phyloP scores from a whole-genome alignment of 2,888 invertebrate genomes.

The Acanthosoma haemorrhoidale region DNA sequence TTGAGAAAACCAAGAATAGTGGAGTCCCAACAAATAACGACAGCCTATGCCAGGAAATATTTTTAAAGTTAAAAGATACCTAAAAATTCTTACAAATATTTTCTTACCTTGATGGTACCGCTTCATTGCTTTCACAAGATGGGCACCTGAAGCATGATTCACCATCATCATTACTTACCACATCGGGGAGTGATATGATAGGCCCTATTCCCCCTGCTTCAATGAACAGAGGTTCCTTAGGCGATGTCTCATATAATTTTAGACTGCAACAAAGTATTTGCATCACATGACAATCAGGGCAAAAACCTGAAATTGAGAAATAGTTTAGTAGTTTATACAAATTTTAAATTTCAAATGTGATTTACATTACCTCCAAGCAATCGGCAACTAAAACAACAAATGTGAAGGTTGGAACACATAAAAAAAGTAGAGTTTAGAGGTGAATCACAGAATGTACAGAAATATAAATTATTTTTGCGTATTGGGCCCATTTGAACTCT shows the following conservation, averaged over 20 bases:
- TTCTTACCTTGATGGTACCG: not conserved
- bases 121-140: not conserved
- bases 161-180: not conserved
- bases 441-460: not conserved
- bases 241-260: not conserved
- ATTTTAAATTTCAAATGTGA: not conserved
- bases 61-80: not conserved
- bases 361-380: not conserved
- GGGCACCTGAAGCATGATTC: not conserved
- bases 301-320: constrained; percentile 16
- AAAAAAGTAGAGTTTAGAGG: not conserved
- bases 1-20: too few species aligned
- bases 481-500: too few species aligned
- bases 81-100: not conserved
- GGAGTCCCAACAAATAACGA: too few species aligned
- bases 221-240: constrained; percentile 7
- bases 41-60: too few species aligned
- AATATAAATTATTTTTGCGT: too few species aligned
- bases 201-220: not conserved
- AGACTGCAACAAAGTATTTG: constrained; percentile 18
- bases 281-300: constrained; percentile 12
- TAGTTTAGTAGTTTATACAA: too few species aligned
- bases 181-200: constrained; percentile 3
- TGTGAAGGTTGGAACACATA: constrained; percentile 17
- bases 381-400: constrained; percentile 2